Evolutionary conservation across 2,888 invertebrate genomes (phyloP), one percentile per base, ranked within the genome.

Genomic region (Acleris holmiana): DNA sequence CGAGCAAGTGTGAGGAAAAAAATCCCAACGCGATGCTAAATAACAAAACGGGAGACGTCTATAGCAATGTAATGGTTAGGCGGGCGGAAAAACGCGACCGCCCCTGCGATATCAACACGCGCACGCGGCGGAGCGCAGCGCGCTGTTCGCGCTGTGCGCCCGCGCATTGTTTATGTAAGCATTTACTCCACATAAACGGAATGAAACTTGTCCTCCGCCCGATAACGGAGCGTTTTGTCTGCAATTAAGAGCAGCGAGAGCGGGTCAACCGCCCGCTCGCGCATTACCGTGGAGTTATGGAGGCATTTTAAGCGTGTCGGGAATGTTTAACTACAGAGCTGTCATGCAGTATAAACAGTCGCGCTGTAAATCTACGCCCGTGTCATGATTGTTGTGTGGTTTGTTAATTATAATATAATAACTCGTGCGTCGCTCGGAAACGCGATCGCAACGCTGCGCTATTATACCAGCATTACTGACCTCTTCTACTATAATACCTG

Each of bases 191-290:
- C 88, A 78, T 85, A 88, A 88, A 89, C 82, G 86, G 84, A 84
- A 85, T 84, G 83, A 82, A 77, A 82, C 80, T 83, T 78, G 85
- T 80, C 80, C 75, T 77, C 80, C 76, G 75, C 73, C 80, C 79
- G 83, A 83, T 89, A 91, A 88, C 88, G 84, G 86, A 83, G 85
- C 79, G 86, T 89, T 91, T 90, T 88, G 90, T 88, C 79, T 83
- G 86, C 87, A 91, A 91, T 91, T 91, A 91, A 90, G 89, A 87
- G 75, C 85, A 78, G 76, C 79, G 74, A 78, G 82, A 86, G 77
- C 82, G 75, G 82, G 84, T 86, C 83, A 85, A 76, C 76, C 76
- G 80, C 80, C 80, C 71, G 74, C 76, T 73, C 71, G 75, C 69
- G 72, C 82, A 83, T 89, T 84, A 83, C 83, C 77, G 73, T 79